Conservation (phyloP, 1,140 invertebrate genomes). For the Acromyrmex charruanus region DNA sequence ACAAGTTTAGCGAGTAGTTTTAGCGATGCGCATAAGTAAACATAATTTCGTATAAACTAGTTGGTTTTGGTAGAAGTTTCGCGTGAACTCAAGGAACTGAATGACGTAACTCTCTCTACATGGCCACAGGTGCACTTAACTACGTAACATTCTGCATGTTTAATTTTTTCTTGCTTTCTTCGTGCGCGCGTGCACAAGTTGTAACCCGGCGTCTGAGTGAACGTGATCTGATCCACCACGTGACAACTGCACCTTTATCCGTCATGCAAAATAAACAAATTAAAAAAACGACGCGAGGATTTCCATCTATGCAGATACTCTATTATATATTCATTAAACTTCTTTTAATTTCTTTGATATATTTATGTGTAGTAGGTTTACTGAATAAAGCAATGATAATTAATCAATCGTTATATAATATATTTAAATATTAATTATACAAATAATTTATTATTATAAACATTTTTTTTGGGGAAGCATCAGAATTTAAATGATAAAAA, state of each 20-base stretch:
- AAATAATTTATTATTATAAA: slow-evolving; percentile 15
- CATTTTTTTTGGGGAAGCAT: neutral
- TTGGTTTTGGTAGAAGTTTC: slow-evolving; percentile 49
- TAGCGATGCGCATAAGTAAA: slow-evolving; percentile 62
- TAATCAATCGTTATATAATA: neutral
- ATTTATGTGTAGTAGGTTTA: neutral
- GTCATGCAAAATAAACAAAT: neutral
- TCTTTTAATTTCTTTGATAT: neutral
- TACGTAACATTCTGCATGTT: slow-evolving; percentile 72
- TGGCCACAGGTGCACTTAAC: slow-evolving; percentile 69
- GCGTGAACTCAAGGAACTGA: slow-evolving; percentile 73
- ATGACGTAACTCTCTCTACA: slow-evolving; percentile 76
- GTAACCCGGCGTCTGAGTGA: neutral
- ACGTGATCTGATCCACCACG: slow-evolving; percentile 58
- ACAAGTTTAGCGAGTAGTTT: slow-evolving; percentile 42
- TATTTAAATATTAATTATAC: slow-evolving; percentile 17
- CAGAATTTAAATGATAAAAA: neutral
- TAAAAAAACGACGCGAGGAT: neutral
- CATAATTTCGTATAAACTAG: slow-evolving; percentile 60
- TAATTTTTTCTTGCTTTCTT: slow-evolving; percentile 66
- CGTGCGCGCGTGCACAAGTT: slow-evolving; percentile 34
- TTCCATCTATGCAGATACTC: neutral
- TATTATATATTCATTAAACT: neutral
- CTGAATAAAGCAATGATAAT: slow-evolving; percentile 1
- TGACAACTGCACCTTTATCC: slow-evolving; percentile 20